Evolutionary conservation across 1,140 invertebrate species (phyloP).

Genomic region (Drosophila parabipectinata): DNA sequence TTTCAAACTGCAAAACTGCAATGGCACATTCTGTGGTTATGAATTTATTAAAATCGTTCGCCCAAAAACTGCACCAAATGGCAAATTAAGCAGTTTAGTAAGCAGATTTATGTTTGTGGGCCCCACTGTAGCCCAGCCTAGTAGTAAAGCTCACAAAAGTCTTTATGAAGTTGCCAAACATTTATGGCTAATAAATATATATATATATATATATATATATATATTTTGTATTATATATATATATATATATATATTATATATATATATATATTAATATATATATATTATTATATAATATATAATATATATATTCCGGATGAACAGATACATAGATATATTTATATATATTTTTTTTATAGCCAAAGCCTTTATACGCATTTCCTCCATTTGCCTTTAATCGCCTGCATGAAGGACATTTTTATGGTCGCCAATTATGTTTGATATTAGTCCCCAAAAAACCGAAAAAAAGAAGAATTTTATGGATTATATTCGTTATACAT

Average conservation of each 20-base stretch:
- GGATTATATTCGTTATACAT: slow-evolving; percentile 23
- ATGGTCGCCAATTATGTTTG: slow-evolving; percentile 41
- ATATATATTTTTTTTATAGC: slow-evolving; percentile 7
- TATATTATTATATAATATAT: too few species aligned
- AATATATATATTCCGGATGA: slow-evolving; percentile 9
- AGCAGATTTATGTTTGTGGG: slow-evolving; percentile 28
- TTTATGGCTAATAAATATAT: slow-evolving; percentile 48
- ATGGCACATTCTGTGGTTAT: slow-evolving; percentile 45
- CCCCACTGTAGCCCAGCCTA: slow-evolving; percentile 10
- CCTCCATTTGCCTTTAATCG: slow-evolving; percentile 33
- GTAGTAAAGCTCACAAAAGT: background rate
- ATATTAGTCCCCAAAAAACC: slow-evolving; percentile 16
- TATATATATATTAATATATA: background rate
- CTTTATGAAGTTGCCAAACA: slow-evolving; percentile 41
- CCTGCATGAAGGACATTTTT: slow-evolving; percentile 18
- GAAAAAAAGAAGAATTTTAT: slow-evolving; percentile 6
- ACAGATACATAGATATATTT: slow-evolving; percentile 23
- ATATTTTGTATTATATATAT: slow-evolving; percentile 11
- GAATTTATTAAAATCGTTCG: slow-evolving; percentile 45
- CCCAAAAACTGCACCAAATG: slow-evolving; percentile 48
- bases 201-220: slow-evolving; percentile 8
- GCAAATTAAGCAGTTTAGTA: slow-evolving; percentile 51
- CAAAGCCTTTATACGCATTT: slow-evolving; percentile 14
- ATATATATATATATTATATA: slow-evolving; percentile 23
- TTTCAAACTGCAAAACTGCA: slow-evolving; percentile 26